Evolutionary conservation across 2,113 vertebrate genomes (phyloP), one percentile per base, ranked within the genome.

Genomic region (Ceratotherium simum): DNA sequence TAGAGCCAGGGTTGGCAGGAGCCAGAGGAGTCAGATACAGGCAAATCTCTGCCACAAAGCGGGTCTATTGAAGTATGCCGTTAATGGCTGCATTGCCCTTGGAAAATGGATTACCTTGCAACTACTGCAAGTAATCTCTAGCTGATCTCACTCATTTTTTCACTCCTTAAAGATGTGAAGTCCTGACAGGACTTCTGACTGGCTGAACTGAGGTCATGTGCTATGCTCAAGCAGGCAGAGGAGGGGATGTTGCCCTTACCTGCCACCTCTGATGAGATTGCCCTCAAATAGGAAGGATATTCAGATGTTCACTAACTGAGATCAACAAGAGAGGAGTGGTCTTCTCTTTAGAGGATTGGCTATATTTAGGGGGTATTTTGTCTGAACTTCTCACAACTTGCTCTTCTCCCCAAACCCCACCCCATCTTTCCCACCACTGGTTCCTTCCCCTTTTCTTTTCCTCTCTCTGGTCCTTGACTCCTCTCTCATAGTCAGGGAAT

Each of bases 201-300:
- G n/a, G 31, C 8, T 65, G 9, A 3, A 20, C 3, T 8, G 29
- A 84, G 11, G 31, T 84, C 31, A 64, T 36, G 25, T 65, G 39
- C 65, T 18, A 33, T 2, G 3, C 48, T 69, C 27, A 46, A 83
- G 21, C 12, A 56, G 21, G 5, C 17, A 70, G 25, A 67, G 20
- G 27, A 73, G 0, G 31, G 13, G 1, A 36, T 64, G 6, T 58
- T 21, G 6, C 7, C 3, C 9, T 29, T 46, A 23, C 1, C 5
- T 83, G 29, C 6, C 20, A 69, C 6, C 51, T 25, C 23, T 39
- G 17, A 75, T 60, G 36, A 85, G 46, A 80, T 51, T 75, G 8
- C 16, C 33, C 17, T 51, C 21, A 93, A 72, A 79, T 33, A 79
- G 27, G 12, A 90, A 91, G 31, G 29, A 10, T 64, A 23, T 64